Evolutionary conservation across 2,888 invertebrate genomes (phyloP).

Genomic region (Masnerella sp.): DNA sequence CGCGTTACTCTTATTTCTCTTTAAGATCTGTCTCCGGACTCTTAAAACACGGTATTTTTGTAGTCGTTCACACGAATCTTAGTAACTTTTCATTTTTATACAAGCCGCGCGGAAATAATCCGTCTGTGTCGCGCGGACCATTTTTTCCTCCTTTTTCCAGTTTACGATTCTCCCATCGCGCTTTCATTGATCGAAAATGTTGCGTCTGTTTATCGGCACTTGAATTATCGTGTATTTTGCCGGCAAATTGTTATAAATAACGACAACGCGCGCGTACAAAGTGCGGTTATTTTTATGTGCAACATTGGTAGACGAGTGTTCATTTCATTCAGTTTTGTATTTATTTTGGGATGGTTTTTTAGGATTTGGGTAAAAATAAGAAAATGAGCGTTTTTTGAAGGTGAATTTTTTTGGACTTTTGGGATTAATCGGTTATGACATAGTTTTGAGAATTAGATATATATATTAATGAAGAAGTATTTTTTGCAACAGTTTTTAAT

Average conservation of each 20-base stretch:
- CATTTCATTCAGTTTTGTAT: neutral
- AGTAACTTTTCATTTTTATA: constrained; percentile 57
- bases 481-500: too few relatives aligned
- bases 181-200: too few relatives aligned
- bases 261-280: neutral
- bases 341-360: too few relatives aligned
- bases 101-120: constrained; percentile 11
- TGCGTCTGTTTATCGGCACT: too few relatives aligned
- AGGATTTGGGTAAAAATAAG: too few relatives aligned
- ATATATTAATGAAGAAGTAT: too few relatives aligned
- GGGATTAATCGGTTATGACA: too few relatives aligned
- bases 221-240: neutral
- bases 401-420: too few relatives aligned
- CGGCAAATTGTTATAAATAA: neutral
- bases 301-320: constrained; percentile 7
- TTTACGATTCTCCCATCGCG: neutral
- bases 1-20: constrained; percentile 55
- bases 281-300: constrained; percentile 13
- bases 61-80: constrained; percentile 43
- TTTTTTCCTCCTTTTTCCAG: too few relatives aligned
- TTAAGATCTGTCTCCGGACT: constrained; percentile 57
- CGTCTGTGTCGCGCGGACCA: constrained; percentile 15
- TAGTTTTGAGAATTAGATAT: too few relatives aligned
- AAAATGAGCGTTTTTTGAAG: too few relatives aligned
- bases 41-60: constrained; percentile 52